phyloP scores from a whole-genome alignment of 37 sponge, comb jelly and placozoan species.

The Lycopodina hypogea region DNA sequence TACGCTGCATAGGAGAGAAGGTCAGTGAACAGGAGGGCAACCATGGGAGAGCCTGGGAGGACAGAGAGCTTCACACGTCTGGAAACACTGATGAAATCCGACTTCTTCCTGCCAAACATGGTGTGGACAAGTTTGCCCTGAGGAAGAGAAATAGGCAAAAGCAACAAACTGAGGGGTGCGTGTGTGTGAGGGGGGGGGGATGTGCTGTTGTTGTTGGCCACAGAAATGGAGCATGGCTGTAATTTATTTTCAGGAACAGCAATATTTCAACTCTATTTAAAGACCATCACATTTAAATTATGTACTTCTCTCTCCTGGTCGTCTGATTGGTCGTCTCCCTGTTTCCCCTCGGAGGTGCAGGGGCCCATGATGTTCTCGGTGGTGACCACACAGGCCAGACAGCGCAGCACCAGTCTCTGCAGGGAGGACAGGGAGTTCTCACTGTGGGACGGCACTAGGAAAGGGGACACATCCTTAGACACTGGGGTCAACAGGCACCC shows the following conservation, averaged over 20 bases:
- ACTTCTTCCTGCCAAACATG: slow-evolving; percentile 6
- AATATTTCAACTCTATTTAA: too few relatives aligned
- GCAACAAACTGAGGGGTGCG: too few relatives aligned
- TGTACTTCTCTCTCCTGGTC: too few relatives aligned
- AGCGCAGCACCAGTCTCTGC: slow-evolving; percentile 47
- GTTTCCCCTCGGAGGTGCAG: not conserved
- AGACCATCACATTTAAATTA: too few relatives aligned
- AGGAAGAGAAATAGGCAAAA: too few relatives aligned
- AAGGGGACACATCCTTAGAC: slow-evolving; percentile 76
- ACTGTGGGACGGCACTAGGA: slow-evolving; percentile 63
- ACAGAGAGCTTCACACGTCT: not conserved
- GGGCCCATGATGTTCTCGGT: slow-evolving; percentile 8
- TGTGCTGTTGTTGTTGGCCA: too few relatives aligned
- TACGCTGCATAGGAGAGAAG: slow-evolving; percentile 30
- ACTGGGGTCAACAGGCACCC: slow-evolving; percentile 45
- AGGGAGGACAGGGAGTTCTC: slow-evolving; percentile 52
- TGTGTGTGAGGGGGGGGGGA: too few relatives aligned
- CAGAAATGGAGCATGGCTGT: too few relatives aligned
- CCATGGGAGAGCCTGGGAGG: slow-evolving; percentile 13
- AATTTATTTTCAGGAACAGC: too few relatives aligned
- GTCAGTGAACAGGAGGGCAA: slow-evolving; percentile 17
- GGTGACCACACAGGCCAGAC: slow-evolving; percentile 32
- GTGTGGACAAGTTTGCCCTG: slow-evolving; percentile 4
- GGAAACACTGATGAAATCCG: not conserved
- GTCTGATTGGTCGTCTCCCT: not conserved